Evolutionary conservation across 2,797 vertebrate genomes (phyloP).

Genomic region (Typhlichthys eigenmanni): DNA sequence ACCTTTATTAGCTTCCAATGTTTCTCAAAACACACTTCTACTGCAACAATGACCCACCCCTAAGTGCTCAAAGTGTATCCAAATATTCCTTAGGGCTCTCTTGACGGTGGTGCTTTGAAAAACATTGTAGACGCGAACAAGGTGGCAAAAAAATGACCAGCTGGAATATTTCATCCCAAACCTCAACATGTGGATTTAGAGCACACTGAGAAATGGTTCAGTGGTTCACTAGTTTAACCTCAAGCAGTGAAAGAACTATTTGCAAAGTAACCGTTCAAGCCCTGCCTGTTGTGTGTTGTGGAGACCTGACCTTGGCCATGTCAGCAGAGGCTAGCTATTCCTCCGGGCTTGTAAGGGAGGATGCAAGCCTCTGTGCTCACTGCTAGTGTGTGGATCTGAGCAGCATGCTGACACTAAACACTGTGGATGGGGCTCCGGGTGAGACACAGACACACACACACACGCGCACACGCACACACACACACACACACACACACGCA

Average conservation of each 20-base stretch:
- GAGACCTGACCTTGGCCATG: slow-evolving; percentile 53
- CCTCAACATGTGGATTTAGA: too few relatives aligned
- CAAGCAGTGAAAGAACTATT: neutral
- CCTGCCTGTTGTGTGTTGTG: slow-evolving; percentile 14
- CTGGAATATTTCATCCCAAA: too few relatives aligned
- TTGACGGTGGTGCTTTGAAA: too few relatives aligned
- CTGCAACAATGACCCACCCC: too few relatives aligned
- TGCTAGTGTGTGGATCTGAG: slow-evolving; percentile 59
- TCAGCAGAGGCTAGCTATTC: slow-evolving; percentile 53
- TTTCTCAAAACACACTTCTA: too few relatives aligned
- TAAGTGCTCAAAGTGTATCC: too few relatives aligned
- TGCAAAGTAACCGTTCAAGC: slow-evolving; percentile 4
- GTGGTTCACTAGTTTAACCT: neutral
- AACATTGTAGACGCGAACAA: too few relatives aligned
- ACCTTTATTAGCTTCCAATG: too few relatives aligned
- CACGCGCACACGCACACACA: slow-evolving; percentile 20
- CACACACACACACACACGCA: slow-evolving; percentile 14
- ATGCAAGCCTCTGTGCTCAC: slow-evolving; percentile 25
- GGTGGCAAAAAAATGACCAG: too few relatives aligned
- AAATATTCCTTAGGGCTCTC: too few relatives aligned
- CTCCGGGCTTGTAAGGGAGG: slow-evolving; percentile 41
- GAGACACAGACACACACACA: slow-evolving; percentile 41
- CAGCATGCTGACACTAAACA: slow-evolving; percentile 67
- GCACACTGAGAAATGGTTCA: too few relatives aligned
- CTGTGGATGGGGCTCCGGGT: slow-evolving; percentile 69